Base-by-base conservation (phyloP, 2,113 vertebrate genomes). In the Xenopus laevis region DNA sequence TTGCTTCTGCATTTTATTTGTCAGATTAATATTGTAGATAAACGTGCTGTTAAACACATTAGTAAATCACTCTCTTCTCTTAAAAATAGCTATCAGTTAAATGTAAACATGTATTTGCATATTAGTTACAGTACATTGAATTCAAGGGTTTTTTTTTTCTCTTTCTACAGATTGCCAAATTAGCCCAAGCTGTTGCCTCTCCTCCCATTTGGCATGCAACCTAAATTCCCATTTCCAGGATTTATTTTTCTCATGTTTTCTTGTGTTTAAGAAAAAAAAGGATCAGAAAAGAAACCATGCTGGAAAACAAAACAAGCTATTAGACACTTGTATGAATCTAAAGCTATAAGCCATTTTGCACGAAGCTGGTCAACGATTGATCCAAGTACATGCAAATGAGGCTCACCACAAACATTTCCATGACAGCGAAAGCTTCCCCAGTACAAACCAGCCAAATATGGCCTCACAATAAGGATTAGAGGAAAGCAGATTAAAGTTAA, bases 401-500 rank as follows among this genome's bases (percentile, higher is more conserved):
- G 30, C 53, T 63, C 55, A 47, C 74, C 61, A 63, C n/a, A 10
- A 64, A 59, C 59, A 70, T 76, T 70, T 30, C 74, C 74, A 76
- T 76, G 67, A 60, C 67, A 76, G 74, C 74, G 59, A 52, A 57
- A 40, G 66, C 57, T 62, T 76, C 67, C 50, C 67, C 65, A 64
- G 74, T 46, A 74, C 21, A 74, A 74, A 68, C 33, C 72, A 18
- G 65, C 47, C 74, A 76, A 76, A 76, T 76, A 76, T 70, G 74
- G 74, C 55, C 57, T 70, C 59, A 55, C 63, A 76, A 70, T 70
- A 70, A 53, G 74, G 74, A 76, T 76, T 76, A 76, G 27, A 50
- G 53, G n/a, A 76, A 76, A 76, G 74, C 64, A 76, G 74, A 76
- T 76, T 76, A 76, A 76, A 69, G 74, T 68, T 76, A 70, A 63